These are phyloP conservation scores for Miltochrista miniata DNA, from an alignment of 2,888 invertebrate species.

Conservation along the genomic window DNA sequence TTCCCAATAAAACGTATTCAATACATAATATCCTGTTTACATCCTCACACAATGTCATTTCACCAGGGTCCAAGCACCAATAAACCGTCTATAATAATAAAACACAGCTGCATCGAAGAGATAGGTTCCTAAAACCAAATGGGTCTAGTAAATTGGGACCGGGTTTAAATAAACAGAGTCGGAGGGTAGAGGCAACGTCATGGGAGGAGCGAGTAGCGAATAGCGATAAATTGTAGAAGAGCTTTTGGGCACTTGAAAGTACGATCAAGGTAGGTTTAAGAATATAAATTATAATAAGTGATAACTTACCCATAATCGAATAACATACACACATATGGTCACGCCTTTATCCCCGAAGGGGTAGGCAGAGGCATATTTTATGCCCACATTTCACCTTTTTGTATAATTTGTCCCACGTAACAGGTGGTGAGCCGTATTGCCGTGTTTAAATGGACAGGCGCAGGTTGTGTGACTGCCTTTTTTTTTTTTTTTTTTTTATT, in stretches of 20 bases:
- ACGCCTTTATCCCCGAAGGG: too few species aligned
- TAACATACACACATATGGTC: too few species aligned
- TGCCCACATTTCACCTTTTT: too few species aligned
- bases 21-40: neutral
- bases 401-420: too few species aligned
- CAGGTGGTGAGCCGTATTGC: too few species aligned
- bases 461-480: too few species aligned
- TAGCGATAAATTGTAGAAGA: neutral
- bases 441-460: too few species aligned
- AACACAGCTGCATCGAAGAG: slow-evolving; percentile 26
- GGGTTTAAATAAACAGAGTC: slow-evolving; percentile 35
- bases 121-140: slow-evolving; percentile 30
- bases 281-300: too few species aligned
- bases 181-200: neutral
- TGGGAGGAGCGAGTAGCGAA: slow-evolving; percentile 17
- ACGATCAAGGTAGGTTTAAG: neutral
- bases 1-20: neutral
- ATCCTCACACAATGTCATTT: neutral
- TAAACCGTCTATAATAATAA: slow-evolving; percentile 29
- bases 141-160: slow-evolving; percentile 36
- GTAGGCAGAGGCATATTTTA: too few species aligned
- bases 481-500: too few species aligned
- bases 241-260: neutral
- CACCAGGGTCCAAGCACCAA: neutral
- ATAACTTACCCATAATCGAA: too few species aligned